A percentile compares a stretch with the other conserved stretches of the same genome.
Conservation (phyloP, 2,113 vertebrate genomes). For the Cercocebus atys region DNA sequence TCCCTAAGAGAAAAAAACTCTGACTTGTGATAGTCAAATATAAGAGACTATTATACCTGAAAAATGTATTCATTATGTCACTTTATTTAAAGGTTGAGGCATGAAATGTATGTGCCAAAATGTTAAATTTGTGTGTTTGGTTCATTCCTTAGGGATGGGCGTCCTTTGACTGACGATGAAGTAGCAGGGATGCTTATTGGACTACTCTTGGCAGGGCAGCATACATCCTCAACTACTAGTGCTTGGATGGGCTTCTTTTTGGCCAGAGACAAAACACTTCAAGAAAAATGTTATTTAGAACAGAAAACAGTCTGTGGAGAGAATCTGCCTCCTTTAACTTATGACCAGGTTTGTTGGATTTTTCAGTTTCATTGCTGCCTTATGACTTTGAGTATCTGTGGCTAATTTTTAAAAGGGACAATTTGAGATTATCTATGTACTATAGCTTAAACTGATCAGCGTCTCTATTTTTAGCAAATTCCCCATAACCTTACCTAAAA, state of each 20-base stretch:
- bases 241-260: slow-evolving; percentile 98
- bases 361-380: background rate
- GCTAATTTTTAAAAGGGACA: background rate
- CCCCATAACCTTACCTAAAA: background rate
- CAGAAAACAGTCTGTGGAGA: slow-evolving; percentile 93
- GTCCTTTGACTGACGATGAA: slow-evolving; percentile 88
- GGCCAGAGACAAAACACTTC: slow-evolving; percentile 89
- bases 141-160: slow-evolving; percentile 88
- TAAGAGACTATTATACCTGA: background rate
- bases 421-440: background rate
- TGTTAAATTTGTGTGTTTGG: background rate
- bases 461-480: background rate
- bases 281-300: slow-evolving; percentile 92
- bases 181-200: slow-evolving; percentile 96
- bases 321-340: slow-evolving; percentile 87
- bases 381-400: background rate
- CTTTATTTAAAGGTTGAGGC: background rate
- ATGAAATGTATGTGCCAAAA: background rate
- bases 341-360: slow-evolving; percentile 89
- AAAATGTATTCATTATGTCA: background rate
- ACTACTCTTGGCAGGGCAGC: slow-evolving; percentile 95
- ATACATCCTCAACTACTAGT: slow-evolving; percentile 97
- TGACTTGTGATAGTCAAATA: background rate
- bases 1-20: background rate
- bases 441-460: background rate